Evolutionary conservation across 2,113 vertebrate species (phyloP), one percentile per base, ranked within the genome.

Genomic region (Craseonycteris thonglongyai): DNA sequence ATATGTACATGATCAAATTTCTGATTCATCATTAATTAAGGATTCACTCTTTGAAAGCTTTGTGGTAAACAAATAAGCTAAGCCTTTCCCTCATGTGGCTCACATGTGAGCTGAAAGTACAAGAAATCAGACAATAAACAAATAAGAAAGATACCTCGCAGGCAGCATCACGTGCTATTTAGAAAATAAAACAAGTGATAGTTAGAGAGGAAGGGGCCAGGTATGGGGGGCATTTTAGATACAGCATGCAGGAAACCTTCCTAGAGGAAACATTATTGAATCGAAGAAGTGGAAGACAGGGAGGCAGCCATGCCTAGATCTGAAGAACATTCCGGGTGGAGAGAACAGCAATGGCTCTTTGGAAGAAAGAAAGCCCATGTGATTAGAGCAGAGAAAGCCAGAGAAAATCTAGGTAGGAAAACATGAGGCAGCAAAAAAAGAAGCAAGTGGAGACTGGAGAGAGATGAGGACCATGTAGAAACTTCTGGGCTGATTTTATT

Each of bases 121-220:
- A 94, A 26, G 47, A 56, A 58, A 68, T 49, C 19, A 63, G 42
- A 72, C 1, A 75, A 78, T 45, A 30, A 74, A 61, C 42, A 69
- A 35, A n/a, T 35, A 35, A 38, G 19, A 61, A 56, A 58, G 45
- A 16, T 76, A 65, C 8, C 1, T 71, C n/a, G 49, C 13, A n/a
- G 16, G 12, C 5, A 22, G 22, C 33, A 2, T 9, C 9, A 35
- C 49, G 3, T 18, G 6, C 12, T 80, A 5, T 72, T 83, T 71
- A 47, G 74, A 49, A 85, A 94, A 56, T 80, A 74, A 84, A 88
- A 24, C 19, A 74, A 61, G 15, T 30, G 69, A 45, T 63, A 40
- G 30, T 79, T 49, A 35, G 26, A n/a, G n/a, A n/a, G n/a, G 4
- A 1, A 76, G 11, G 49, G 14, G 4, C 5, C 19, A 19, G 2